phyloP scores from a whole-genome alignment of 2,113 vertebrate species.

The Nothobranchius kuhntae region DNA sequence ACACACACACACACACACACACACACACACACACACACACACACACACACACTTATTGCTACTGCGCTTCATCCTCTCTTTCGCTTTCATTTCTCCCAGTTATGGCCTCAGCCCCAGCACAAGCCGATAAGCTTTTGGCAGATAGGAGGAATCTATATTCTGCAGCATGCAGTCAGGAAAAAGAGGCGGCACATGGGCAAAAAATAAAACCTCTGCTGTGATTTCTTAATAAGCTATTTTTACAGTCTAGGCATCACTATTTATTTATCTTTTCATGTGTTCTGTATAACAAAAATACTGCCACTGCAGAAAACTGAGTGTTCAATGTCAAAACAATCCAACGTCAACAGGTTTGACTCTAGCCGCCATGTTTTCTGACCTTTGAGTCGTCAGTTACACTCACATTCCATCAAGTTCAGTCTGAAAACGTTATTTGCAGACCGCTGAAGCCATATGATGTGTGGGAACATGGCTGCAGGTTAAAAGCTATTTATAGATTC shows the following conservation, averaged over 20 bases:
- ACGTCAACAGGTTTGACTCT: not conserved
- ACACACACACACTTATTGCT: constrained; percentile 9
- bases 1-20: not conserved
- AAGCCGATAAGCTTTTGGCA: constrained; percentile 34
- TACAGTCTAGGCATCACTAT: not conserved
- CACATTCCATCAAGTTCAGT: constrained; percentile 8
- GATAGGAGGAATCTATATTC: constrained; percentile 1
- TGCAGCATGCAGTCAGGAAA: constrained; percentile 4
- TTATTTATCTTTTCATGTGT: not conserved
- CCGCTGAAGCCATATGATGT: constrained; percentile 54
- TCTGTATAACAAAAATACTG: not conserved
- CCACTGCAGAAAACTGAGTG: not conserved
- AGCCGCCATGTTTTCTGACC: constrained; percentile 2
- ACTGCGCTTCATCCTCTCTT: constrained; percentile 24
- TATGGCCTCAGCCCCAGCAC: constrained; percentile 13
- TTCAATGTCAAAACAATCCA: not conserved
- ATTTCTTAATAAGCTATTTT: not conserved
- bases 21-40: constrained; percentile 6
- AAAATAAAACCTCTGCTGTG: not conserved
- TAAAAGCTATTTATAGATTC: constrained; percentile 47
- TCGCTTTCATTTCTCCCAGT: constrained; percentile 1
- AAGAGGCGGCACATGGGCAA: not conserved
- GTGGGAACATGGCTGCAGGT: constrained; percentile 50
- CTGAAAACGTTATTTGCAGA: constrained; percentile 34
- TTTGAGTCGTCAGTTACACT: constrained; percentile 2